Evolutionary conservation across 2,888 invertebrate species (phyloP), one percentile per base, ranked within the genome.

Genomic region (Tryphoninae sp.): DNA sequence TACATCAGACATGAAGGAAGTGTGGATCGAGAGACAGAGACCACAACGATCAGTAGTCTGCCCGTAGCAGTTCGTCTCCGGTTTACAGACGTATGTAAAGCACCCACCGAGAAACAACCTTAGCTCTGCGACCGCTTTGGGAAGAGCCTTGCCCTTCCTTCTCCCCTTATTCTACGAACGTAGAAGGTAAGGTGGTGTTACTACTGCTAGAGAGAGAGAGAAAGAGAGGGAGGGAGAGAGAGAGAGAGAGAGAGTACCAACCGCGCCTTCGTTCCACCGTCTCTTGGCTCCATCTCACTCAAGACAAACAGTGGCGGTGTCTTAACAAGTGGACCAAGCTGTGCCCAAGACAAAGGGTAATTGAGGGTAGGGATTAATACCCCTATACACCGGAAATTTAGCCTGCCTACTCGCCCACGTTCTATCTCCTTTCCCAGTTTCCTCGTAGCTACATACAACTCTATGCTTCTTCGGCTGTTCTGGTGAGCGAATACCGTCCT

Each of bases 281-380:
- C 78, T 73, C 81, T 62, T 73, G 59, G 72, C 77, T 80, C 80
- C 89, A 89, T 89, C 89, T 88, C 90, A 88, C 89, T 90, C 88
- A 92, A 92, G 92, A 92, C 92, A 92, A 92, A 92, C 92, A 92
- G 92, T 92, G 89, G 91, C 91, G 91, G 91, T 91, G 92, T 92
- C 92, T 92, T 92, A 92, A 92, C 91, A 91, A 92, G 92, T 92
- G 92, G 92, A 92, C 92, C 91, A 91, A 92, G 91, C 91, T 90
- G 90, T 87, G 90, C 91, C 91, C 92, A 92, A 92, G 92, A 92
- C 92, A 92, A 92, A 92, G 91, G 92, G 92, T 91, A 92, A 92
- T 92, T 92, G 92, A 92, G 92, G 91, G 89, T 91, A 91, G 90
- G 92, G 91, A 92, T 92, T 92, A 92, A 92, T 92, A 91, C 92